Percentiles rank a stretch among this genome's conserved stretches.
Conservation (phyloP, 2,888 invertebrate species). For the Cataglyphis albicans region DNA sequence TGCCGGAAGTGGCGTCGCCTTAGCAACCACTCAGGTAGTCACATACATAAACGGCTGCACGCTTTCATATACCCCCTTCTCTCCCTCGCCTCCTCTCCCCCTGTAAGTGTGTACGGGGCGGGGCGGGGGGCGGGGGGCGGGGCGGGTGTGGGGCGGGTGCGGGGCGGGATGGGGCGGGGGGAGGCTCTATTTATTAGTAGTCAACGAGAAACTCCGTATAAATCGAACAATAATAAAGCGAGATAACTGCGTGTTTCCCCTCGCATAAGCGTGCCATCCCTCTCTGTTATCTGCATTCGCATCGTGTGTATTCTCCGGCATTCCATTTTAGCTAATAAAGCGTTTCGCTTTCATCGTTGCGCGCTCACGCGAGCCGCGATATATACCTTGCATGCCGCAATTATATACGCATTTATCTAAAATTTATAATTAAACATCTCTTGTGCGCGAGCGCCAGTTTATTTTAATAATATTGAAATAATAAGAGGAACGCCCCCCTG, state of each 20-base stretch:
- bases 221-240: constrained; percentile 39
- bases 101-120: constrained; percentile 11
- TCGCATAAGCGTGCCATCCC: constrained; percentile 9
- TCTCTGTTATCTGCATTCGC: constrained; percentile 23
- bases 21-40: constrained; percentile 67
- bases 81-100: too few species aligned
- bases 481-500: constrained; percentile 7
- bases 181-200: constrained; percentile 30
- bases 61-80: constrained; percentile 62
- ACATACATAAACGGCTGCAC: constrained; percentile 74
- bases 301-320: not conserved
- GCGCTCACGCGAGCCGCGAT: not conserved
- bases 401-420: not conserved
- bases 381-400: not conserved
- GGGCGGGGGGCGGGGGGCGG: too few species aligned
- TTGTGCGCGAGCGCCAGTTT: not conserved
- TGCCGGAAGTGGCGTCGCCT: constrained; percentile 46
- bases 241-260: not conserved
- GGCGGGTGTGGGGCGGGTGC: too few species aligned
- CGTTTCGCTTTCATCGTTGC: not conserved
- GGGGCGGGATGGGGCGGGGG: not conserved
- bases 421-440: constrained; percentile 41
- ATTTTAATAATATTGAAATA: constrained; percentile 38
- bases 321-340: constrained; percentile 31
- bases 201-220: constrained; percentile 26